Percentiles rank a stretch among this genome's conserved stretches.
Conservation (phyloP, 2,797 vertebrate genomes). For the Xenops minutus region DNA sequence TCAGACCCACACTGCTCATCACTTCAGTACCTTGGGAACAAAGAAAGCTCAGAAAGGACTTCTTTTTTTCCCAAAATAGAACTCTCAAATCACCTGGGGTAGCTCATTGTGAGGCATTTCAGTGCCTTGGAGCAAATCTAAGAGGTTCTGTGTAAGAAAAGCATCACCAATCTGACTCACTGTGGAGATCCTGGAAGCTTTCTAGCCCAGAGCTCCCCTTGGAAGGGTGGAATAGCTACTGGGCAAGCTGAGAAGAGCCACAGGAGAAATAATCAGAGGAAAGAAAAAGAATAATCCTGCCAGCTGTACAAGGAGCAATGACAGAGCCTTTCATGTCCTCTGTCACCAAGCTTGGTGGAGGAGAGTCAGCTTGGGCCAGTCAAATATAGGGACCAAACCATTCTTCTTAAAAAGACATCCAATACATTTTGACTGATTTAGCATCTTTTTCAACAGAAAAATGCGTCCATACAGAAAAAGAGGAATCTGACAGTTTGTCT, state of each 20-base stretch:
- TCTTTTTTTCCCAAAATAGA: neutral
- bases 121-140: neutral
- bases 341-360: neutral
- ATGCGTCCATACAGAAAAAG: neutral
- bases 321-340: neutral
- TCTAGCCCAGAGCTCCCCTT: neutral
- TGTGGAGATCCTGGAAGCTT: neutral
- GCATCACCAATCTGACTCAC: neutral
- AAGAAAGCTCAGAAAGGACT: neutral
- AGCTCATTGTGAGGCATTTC: neutral
- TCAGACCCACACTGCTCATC: neutral
- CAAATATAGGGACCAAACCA: neutral
- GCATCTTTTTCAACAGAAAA: neutral
- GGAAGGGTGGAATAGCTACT: neutral
- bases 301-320: neutral
- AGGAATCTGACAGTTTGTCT: fast-evolving
- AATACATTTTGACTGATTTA: neutral
- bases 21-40: fast-evolving
- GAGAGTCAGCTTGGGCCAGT: neutral
- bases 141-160: neutral
- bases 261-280: neutral
- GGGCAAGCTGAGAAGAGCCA: neutral
- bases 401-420: neutral
- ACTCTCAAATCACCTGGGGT: neutral
- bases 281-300: neutral